Evolutionary conservation across 2,888 invertebrate genomes (phyloP).

Genomic region (Morpho achilles): DNA sequence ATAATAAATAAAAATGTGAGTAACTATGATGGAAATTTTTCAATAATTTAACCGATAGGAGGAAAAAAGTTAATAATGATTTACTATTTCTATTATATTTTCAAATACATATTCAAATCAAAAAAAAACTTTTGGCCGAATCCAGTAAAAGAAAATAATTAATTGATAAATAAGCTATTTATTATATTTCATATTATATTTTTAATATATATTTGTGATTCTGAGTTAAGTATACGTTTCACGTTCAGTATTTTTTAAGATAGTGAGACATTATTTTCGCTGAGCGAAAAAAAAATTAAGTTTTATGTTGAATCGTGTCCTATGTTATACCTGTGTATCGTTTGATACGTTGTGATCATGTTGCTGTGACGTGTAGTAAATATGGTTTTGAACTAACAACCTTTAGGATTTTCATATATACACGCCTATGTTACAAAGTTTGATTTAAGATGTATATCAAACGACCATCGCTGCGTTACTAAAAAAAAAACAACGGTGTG

Average conservation of each 20-base stretch:
- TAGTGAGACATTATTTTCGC: slow-evolving; percentile 63
- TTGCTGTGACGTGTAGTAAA: slow-evolving; percentile 64
- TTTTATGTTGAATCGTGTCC: slow-evolving; percentile 37
- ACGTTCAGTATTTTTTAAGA: slow-evolving; percentile 40
- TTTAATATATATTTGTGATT: slow-evolving; percentile 13
- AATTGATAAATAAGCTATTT: too few relatives aligned
- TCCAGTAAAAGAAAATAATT: not conserved
- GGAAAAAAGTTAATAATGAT: too few relatives aligned
- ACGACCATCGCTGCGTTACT: too few relatives aligned
- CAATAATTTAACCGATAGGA: too few relatives aligned
- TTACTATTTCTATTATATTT: too few relatives aligned
- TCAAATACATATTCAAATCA: too few relatives aligned
- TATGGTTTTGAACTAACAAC: slow-evolving; percentile 33
- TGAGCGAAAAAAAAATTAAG: slow-evolving; percentile 51
- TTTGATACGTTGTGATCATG: slow-evolving; percentile 69
- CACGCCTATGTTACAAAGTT: not conserved
- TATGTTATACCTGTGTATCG: slow-evolving; percentile 50
- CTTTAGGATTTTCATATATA: slow-evolving; percentile 28
- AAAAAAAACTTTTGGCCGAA: not conserved
- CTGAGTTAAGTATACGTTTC: slow-evolving; percentile 29
- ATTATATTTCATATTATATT: not conserved
- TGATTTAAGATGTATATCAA: too few relatives aligned
- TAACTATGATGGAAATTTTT: too few relatives aligned
- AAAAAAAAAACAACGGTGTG: too few relatives aligned
- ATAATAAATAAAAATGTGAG: too few relatives aligned